Conservation (phyloP, 1,140 invertebrate species). For the Phocides pigmalion region DNA sequence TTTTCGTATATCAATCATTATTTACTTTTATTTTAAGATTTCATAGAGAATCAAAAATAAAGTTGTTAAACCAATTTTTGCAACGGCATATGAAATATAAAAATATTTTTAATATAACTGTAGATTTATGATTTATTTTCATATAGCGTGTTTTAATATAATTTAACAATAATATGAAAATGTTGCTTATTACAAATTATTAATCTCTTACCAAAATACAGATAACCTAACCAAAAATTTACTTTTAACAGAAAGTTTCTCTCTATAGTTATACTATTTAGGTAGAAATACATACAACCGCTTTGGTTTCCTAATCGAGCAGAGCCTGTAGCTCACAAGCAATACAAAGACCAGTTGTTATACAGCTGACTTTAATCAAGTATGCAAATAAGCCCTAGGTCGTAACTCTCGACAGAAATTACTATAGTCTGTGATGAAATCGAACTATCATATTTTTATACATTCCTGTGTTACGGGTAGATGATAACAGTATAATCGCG, state of each 20-base stretch:
- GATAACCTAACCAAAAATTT: constrained; percentile 23
- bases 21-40: neutral
- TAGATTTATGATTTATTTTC: neutral
- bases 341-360: constrained; percentile 18
- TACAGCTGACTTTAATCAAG: constrained; percentile 20
- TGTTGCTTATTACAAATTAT: constrained; percentile 16
- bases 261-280: constrained; percentile 13
- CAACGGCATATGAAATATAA: neutral
- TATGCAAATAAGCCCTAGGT: constrained; percentile 1
- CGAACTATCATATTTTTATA: constrained; percentile 76
- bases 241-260: constrained; percentile 10
- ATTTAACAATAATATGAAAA: neutral
- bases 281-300: neutral
- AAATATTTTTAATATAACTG: neutral
- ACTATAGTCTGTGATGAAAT: constrained; percentile 67
- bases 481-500: constrained; percentile 38
- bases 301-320: constrained; percentile 20
- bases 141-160: neutral
- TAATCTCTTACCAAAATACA: constrained; percentile 27
- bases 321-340: constrained; percentile 9
- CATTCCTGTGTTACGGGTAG: constrained; percentile 79
- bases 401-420: constrained; percentile 45
- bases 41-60: neutral
- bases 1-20: no score
- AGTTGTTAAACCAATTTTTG: neutral